Percentiles rank a stretch among this genome's conserved stretches.
Conservation (phyloP, 2,113 vertebrate species). For the Dermatemys mawii region DNA sequence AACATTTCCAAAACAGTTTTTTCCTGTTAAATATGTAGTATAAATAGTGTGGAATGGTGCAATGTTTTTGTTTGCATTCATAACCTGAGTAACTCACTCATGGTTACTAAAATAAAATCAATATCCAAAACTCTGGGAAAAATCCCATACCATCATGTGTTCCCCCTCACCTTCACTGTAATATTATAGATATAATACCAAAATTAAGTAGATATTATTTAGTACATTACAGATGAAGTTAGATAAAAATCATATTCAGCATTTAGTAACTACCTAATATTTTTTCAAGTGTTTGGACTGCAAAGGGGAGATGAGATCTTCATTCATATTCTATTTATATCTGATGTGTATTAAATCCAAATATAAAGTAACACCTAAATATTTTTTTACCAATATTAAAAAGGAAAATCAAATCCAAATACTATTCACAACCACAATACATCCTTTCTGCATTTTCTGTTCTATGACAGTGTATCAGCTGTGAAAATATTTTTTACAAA, state of each 20-base stretch:
- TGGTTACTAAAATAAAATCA: background rate
- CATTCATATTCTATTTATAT: background rate
- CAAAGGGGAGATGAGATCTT: fast-evolving
- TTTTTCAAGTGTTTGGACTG: background rate
- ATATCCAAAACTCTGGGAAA: background rate
- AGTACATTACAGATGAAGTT: background rate
- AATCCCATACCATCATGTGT: background rate
- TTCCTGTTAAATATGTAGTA: fast-evolving
- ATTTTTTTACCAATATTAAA: background rate
- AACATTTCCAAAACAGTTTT: background rate
- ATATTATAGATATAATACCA: background rate
- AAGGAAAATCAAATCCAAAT: background rate
- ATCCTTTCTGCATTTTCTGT: background rate
- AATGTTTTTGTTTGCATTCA: background rate
- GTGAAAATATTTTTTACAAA: background rate
- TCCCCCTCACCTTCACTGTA: background rate
- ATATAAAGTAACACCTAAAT: background rate
- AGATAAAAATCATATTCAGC: background rate
- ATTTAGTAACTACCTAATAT: background rate
- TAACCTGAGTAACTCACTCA: background rate
- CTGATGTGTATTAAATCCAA: background rate
- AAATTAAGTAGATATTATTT: background rate
- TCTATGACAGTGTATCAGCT: background rate
- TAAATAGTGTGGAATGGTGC: fast-evolving
- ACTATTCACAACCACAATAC: background rate